Percentiles rank a stretch among this genome's conserved stretches.
Conservation (phyloP, 2,797 vertebrate genomes). For the Meda fulgida region DNA sequence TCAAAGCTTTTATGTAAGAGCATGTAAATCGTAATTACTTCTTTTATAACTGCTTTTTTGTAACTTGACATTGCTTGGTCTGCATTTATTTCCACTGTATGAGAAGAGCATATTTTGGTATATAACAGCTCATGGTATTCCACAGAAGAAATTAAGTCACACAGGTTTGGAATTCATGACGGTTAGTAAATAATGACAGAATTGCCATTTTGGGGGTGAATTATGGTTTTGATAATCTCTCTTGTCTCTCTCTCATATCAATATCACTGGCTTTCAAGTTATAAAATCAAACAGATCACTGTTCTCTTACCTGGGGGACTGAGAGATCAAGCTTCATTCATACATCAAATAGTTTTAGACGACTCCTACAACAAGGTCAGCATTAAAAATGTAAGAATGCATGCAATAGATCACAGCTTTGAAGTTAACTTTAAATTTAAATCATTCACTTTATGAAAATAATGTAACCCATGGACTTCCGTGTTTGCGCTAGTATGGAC, state of each 20-base stretch:
- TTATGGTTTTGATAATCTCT: slow-evolving; percentile 1
- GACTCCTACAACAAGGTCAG: background rate
- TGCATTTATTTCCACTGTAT: background rate
- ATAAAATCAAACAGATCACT: slow-evolving; percentile 3
- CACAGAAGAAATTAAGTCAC: background rate
- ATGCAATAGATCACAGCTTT: background rate
- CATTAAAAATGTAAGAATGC: background rate
- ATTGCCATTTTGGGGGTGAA: background rate
- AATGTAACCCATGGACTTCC: slow-evolving; percentile 49
- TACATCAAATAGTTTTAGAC: slow-evolving; percentile 1
- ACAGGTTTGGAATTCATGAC: background rate
- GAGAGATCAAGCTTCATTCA: slow-evolving; percentile 16
- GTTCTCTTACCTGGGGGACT: slow-evolving; percentile 27
- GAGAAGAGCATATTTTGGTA: background rate
- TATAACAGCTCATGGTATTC: background rate
- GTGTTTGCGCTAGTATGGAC: slow-evolving; percentile 64
- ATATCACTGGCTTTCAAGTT: slow-evolving; percentile 6
- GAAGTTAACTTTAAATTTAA: slow-evolving; percentile 32
- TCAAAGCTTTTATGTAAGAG: background rate
- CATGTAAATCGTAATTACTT: background rate
- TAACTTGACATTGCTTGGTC: background rate
- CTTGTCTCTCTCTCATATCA: background rate
- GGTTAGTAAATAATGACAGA: background rate
- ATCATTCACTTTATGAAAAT: slow-evolving; percentile 30
- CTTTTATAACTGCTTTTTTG: background rate